Base-by-base conservation (phyloP, 1,140 invertebrate genomes). In the Schmidtea mediterranea region DNA sequence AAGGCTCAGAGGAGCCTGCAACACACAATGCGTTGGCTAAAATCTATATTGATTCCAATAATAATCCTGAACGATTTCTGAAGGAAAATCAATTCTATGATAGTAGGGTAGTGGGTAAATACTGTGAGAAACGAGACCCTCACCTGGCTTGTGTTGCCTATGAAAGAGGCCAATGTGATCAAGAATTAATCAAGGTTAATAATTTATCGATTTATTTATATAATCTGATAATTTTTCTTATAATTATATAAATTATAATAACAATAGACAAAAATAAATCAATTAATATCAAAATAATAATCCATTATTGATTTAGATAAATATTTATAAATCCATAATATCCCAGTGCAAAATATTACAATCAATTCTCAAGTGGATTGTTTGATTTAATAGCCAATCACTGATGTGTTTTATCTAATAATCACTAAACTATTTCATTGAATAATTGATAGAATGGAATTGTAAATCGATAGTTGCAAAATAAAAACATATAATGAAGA, bases 31-130 rank as follows among this genome's bases (percentile, higher is more conserved):
- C 92, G 2, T 65, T 98, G 48, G 92, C 90, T 45, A 98, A 98
- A 65, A 98, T 98, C 56, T 97, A 98, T 69, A 98, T 98, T 55
- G 92, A 98, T 63, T 86, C 84, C 51, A 98, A 98, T 66, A 97
- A 97, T 59, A 97, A 97, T 67, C 86, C 92, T 1, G 92, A 98
- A 62, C 71, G 89, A 60, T 98, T 94, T 70, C 72, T 98, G 57
- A 80, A 78, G 68, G 80, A 83, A 56, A 83, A 83, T 63, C 76
- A 79, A 58, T 80, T 75, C 58, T 97, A 98, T 63, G 92, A 98
- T 61, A 90, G 84, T 46, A 72, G 78, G 52, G 83, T 92, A 10
- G 86, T 97, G 36, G 92, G 92, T n/a, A 68, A 68, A 52, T 98
- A 98, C 66, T 98, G 92, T 68, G 92, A 98, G 63, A 98, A 97